phyloP scores from a whole-genome alignment of 2,888 invertebrate species.

The Quadroppia sp. region DNA sequence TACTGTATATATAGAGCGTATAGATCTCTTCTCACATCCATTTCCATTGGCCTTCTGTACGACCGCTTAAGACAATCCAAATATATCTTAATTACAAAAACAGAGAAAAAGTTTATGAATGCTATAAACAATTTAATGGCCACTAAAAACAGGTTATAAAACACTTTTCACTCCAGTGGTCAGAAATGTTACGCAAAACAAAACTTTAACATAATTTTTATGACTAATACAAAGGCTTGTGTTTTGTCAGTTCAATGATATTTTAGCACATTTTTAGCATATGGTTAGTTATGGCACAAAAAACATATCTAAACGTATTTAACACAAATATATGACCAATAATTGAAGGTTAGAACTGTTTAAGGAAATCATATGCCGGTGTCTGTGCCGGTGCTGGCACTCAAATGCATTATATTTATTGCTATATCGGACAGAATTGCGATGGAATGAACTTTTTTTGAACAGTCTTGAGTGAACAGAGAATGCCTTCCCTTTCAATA shows the following conservation, averaged over 20 bases:
- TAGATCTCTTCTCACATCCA: neutral
- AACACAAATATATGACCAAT: neutral
- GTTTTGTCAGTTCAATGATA: neutral
- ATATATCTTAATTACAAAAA: neutral
- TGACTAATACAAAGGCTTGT: neutral
- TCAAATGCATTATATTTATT: neutral
- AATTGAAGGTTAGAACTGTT: neutral
- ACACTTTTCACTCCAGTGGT: neutral
- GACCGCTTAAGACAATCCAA: neutral
- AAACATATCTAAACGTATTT: too few species aligned
- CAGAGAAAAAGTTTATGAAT: neutral
- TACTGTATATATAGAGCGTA: slow-evolving; percentile 26
- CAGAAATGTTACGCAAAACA: neutral
- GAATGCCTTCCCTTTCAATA: slow-evolving; percentile 7
- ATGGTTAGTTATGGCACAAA: neutral
- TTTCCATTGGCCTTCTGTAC: neutral
- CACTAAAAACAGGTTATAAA: neutral
- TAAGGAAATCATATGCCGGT: neutral
- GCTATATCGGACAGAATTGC: neutral
- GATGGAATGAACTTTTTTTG: neutral
- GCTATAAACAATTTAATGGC: neutral
- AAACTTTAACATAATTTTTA: neutral
- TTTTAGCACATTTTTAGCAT: slow-evolving; percentile 17
- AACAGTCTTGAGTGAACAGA: neutral
- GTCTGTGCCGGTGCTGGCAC: neutral